Conservation (phyloP, 2,888 invertebrate species). For the Perithous albicinctus region DNA sequence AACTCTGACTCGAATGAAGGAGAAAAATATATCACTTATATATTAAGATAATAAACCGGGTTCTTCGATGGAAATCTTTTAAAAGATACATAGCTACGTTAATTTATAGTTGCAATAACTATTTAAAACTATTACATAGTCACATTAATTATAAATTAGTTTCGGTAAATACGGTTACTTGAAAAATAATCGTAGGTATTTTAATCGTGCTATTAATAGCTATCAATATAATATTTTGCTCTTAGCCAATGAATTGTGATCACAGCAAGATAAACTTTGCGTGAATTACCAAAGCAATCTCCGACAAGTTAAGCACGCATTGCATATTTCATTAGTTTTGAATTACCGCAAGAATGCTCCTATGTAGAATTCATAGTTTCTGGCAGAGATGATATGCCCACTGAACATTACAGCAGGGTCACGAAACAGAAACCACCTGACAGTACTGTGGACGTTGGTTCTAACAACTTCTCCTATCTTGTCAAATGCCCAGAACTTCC, state of each 20-base stretch:
- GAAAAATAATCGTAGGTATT: no score
- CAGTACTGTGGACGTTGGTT: not conserved
- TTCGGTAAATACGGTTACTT: no score
- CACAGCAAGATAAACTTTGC: not conserved
- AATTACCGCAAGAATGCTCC: not conserved
- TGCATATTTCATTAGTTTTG: conserved; percentile 1
- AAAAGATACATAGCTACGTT: no score
- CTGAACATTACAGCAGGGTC: not conserved
- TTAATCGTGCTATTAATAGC: no score
- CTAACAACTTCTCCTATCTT: not conserved
- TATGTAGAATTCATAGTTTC: not conserved
- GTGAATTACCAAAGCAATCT: not conserved
- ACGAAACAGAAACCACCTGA: not conserved
- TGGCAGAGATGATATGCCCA: not conserved
- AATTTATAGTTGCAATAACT: no score
- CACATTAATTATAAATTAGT: not conserved
- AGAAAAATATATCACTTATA: no score
- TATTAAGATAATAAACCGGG: no score
- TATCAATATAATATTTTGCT: not conserved
- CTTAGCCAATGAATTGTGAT: not conserved
- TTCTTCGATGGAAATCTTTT: no score
- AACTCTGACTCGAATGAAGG: no score
- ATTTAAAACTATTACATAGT: no score
- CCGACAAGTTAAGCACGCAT: not conserved
- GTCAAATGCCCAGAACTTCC: not conserved